A percentile compares a stretch with the other conserved stretches of the same genome.
phyloP scores from a whole-genome alignment of 2,888 invertebrate genomes.

The Rhabditoides inermis region DNA sequence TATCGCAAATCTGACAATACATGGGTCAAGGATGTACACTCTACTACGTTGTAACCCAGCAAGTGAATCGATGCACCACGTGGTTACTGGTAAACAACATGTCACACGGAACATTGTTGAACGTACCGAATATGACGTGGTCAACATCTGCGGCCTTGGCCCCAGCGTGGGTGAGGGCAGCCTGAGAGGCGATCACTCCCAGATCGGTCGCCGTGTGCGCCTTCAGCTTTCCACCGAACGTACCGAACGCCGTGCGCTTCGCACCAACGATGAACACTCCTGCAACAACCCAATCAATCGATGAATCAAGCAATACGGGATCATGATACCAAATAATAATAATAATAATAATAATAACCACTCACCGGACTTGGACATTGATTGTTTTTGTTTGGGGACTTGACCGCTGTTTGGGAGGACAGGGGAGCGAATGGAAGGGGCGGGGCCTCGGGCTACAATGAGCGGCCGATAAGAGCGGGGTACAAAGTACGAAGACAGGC shows the following conservation, averaged over 20 bases:
- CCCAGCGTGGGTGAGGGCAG: constrained; percentile 62
- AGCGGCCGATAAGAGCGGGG: background rate
- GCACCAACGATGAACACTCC: constrained; percentile 69
- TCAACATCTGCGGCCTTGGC: constrained; percentile 78
- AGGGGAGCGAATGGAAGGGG: too few relatives aligned
- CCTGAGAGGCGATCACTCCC: constrained; percentile 62
- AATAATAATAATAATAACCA: background rate
- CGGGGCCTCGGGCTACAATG: too few relatives aligned
- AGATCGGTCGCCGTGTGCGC: constrained; percentile 60
- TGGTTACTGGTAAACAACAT: too few relatives aligned
- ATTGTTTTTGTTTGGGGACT: background rate
- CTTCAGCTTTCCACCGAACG: constrained; percentile 68
- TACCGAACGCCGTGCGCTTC: constrained; percentile 90
- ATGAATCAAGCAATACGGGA: background rate
- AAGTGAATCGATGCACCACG: too few relatives aligned
- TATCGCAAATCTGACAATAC: too few relatives aligned
- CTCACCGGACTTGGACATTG: constrained; percentile 5
- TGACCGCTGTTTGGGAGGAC: too few relatives aligned
- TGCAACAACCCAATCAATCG: constrained; percentile 74
- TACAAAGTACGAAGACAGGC: constrained; percentile 1
- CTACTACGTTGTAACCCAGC: too few relatives aligned
- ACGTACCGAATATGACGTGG: constrained; percentile 73
- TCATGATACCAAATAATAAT: background rate
- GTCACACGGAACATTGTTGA: too few relatives aligned
- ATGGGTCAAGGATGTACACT: too few relatives aligned